Evolutionary conservation across 2,113 vertebrate species (phyloP), one percentile per base, ranked within the genome.

Genomic region (Oncorhynchus kisutch): DNA sequence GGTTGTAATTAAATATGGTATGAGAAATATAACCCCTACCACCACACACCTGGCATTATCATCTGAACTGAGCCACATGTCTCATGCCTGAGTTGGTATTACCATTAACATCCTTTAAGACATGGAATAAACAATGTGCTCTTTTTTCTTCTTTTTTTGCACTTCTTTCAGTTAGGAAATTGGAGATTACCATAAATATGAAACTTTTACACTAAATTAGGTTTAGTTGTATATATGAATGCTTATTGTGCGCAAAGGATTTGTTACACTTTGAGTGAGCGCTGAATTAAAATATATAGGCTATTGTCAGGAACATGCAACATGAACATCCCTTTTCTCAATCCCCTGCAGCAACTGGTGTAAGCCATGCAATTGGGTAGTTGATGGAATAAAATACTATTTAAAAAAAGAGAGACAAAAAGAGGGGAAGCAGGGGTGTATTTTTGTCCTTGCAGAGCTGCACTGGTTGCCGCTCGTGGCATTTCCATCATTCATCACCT

Each of bases 401-500:
- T 34, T 8, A 45, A 25, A 66, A 75, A 27, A 3, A 60, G 51
- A 62, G 59, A 34, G 62, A 67, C 20, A 13, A 39, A 16, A 70
- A 71, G 29, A 22, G 64, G 31, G 27, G 22, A 8, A 69, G 67
- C 75, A 65, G 77, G 7, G 54, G 51, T 24, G 66, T 12, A 87
- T 83, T 85, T 71, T 76, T 76, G 71, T 82, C 73, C 7, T 85
- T 82, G 76, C 70, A 80, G 78, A 76, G 77, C 29, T 29, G 57
- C 66, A 70, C 75, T 71, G 71, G 69, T 85, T 13, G 9, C 39
- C 9, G 80, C 87, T 81, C 57, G 80, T 88, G 88, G 86, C 92
- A 72, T 91, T 96, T 94, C 90, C 80, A 72, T 93, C 86, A 85
- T 88, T 94, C 81, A 78, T 84, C 89, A 91, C 87, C 85, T 93